Evolutionary conservation across 2,797 vertebrate genomes (phyloP), one percentile per base, ranked within the genome.

Genomic region (Fratercula arctica): DNA sequence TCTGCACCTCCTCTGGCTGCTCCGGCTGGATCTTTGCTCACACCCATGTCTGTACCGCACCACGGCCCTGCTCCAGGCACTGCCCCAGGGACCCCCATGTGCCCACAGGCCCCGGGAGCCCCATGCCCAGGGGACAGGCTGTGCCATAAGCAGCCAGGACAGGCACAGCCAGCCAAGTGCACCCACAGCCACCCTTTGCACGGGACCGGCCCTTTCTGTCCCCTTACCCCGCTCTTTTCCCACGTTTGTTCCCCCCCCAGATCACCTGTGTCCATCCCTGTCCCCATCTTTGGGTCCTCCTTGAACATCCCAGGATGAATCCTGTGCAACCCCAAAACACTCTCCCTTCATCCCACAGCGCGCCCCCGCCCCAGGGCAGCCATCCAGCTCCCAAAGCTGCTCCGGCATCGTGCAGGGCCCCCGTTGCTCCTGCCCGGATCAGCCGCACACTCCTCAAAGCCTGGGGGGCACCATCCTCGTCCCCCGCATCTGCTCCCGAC

Each of bases 281-380:
- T 39, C 19, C 56, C n/a, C 24, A 14, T 39, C 29, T 54, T 25
- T 6, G 9, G 17, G 4, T 37, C 43, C 13, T 37, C 3, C 46
- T 13, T 16, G 46, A 46, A 46, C 20, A 21, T 46, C 46, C 46
- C 20, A 21, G 46, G 6, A 23, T 46, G 20, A 46, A 21, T 46
- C 46, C 46, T 11, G 20, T 46, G 46, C 46, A 11, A 28, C 20
- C 19, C 67, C 83, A 7, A 25, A 20, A 11, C 2, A 4, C 25
- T 48, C 29, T 48, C 31, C n/a, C 11, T 0, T 0, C 24, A 23
- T 23, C 35, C 67, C 41, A 13, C 41, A 13, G 6, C 0, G 0
- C 2, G 16, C 6, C 64, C 9, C 0, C 3, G 3, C 8, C n/a
- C n/a, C 11, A 0, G 43, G 9, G n/a, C 35, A 51, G 26, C 2